Conservation (phyloP, 1,140 invertebrate genomes). For the Hestina assimilis region DNA sequence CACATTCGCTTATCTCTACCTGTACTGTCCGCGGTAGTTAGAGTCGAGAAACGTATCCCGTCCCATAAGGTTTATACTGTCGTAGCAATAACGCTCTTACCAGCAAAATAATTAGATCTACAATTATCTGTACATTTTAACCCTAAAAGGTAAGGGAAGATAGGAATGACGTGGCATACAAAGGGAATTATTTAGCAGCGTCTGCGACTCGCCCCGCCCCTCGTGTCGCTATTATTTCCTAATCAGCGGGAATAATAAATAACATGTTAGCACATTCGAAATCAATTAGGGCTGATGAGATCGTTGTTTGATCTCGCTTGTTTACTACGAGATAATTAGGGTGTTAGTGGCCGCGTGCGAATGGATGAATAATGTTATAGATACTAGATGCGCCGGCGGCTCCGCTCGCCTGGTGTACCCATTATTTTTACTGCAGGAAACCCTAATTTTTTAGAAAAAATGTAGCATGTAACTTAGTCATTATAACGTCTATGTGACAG, state of each 20-base stretch:
- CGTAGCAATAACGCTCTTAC: not conserved
- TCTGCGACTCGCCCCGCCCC: slow-evolving; percentile 1
- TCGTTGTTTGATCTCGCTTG: slow-evolving; percentile 25
- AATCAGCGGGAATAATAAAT: slow-evolving; percentile 36
- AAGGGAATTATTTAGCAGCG: slow-evolving; percentile 45
- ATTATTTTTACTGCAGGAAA: too few relatives aligned
- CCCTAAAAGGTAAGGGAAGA: not conserved
- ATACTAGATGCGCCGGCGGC: too few relatives aligned
- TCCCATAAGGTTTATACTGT: not conserved
- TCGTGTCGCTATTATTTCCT: slow-evolving; percentile 24
- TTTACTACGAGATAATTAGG: slow-evolving; percentile 18
- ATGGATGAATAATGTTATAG: too few relatives aligned
- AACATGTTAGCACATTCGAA: slow-evolving; percentile 25
- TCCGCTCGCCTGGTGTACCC: too few relatives aligned
- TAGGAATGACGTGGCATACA: slow-evolving; percentile 18
- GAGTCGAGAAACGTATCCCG: not conserved
- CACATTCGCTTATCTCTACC: slow-evolving; percentile 6
- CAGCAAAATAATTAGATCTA: not conserved
- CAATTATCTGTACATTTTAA: not conserved
- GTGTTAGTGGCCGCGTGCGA: not conserved
- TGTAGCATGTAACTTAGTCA: too few relatives aligned
- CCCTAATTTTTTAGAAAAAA: too few relatives aligned
- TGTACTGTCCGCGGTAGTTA: not conserved
- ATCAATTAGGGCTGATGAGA: slow-evolving; percentile 22
- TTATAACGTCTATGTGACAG: too few relatives aligned